Percentiles rank a stretch among this genome's conserved stretches.
These are phyloP conservation scores for Cisticola juncidis DNA, from an alignment of 2,113 vertebrate species.

Conservation along the genomic window DNA sequence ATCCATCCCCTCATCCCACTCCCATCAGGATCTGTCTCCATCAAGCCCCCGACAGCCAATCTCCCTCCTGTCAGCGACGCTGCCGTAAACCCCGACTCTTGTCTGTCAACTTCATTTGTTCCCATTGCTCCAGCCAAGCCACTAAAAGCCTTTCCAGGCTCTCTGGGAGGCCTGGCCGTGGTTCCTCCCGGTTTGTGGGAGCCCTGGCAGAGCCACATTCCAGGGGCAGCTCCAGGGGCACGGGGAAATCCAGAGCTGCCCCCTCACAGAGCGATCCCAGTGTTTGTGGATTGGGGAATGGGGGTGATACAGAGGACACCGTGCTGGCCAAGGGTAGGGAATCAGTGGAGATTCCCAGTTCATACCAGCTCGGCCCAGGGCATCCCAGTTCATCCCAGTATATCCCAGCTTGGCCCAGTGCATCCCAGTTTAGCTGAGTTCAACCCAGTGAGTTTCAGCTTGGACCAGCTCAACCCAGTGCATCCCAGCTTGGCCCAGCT, in stretches of 20 bases:
- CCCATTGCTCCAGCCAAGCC: constrained; percentile 10
- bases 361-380: neutral
- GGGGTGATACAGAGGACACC: neutral
- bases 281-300: rapidly evolving
- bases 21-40: constrained; percentile 13
- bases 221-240: neutral
- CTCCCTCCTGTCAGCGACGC: constrained; percentile 24
- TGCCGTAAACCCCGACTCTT: constrained; percentile 19
- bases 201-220: neutral
- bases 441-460: too few species aligned
- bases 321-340: neutral
- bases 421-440: rapidly evolving
- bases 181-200: neutral
- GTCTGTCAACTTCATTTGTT: constrained; percentile 46
- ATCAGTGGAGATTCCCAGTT: neutral
- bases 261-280: rapidly evolving
- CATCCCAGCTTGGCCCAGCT: neutral
- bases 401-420: neutral
- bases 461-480: neutral
- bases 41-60: constrained; percentile 26
- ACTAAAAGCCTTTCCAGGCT: neutral
- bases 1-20: neutral
- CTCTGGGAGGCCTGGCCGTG: rapidly evolving
- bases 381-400: neutral
- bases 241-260: rapidly evolving